Percentiles rank a stretch among this genome's conserved stretches.
Evolutionary conservation across 2,797 vertebrate species (phyloP).

Genomic region (Alexandromys oeconomus): DNA sequence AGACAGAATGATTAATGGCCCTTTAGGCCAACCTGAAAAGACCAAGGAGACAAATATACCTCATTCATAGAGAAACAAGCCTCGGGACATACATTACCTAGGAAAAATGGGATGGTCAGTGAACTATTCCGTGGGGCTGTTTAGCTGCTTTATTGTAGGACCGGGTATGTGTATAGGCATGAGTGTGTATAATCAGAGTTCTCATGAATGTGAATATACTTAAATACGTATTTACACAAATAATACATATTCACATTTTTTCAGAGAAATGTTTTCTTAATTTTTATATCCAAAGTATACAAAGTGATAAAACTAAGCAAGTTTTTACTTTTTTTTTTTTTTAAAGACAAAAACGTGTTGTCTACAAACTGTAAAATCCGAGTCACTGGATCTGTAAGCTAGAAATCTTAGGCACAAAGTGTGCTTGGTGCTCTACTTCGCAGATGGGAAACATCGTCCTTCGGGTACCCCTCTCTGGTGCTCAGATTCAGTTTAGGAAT

Average conservation of each 20-base stretch:
- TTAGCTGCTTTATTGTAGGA: slow-evolving; percentile 48
- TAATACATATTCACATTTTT: background rate
- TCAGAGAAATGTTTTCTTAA: slow-evolving; percentile 85
- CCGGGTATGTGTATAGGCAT: background rate
- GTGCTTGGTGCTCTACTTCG: slow-evolving; percentile 47
- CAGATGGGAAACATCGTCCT: slow-evolving; percentile 75
- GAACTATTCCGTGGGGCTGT: slow-evolving; percentile 38
- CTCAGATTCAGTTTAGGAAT: slow-evolving; percentile 65
- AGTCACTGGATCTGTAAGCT: slow-evolving; percentile 81
- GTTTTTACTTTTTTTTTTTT: slow-evolving; percentile 45
- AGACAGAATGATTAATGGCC: slow-evolving; percentile 74
- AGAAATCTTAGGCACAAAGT: slow-evolving; percentile 83
- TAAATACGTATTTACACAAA: background rate
- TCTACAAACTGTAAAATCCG: slow-evolving; percentile 82
- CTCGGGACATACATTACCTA: slow-evolving; percentile 62
- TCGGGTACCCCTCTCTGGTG: slow-evolving; percentile 59
- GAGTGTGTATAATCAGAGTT: background rate
- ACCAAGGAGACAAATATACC: slow-evolving; percentile 73
- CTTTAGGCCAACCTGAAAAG: slow-evolving; percentile 54
- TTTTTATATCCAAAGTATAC: slow-evolving; percentile 90
- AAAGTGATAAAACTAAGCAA: slow-evolving; percentile 86
- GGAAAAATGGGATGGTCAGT: slow-evolving; percentile 72
- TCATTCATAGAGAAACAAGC: slow-evolving; percentile 66
- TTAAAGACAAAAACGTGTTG: slow-evolving; percentile 80
- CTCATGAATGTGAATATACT: background rate